Percentiles rank a stretch among this genome's conserved stretches.
Conservation (phyloP, 2,888 invertebrate species). For the Tetragonula carbonaria region DNA sequence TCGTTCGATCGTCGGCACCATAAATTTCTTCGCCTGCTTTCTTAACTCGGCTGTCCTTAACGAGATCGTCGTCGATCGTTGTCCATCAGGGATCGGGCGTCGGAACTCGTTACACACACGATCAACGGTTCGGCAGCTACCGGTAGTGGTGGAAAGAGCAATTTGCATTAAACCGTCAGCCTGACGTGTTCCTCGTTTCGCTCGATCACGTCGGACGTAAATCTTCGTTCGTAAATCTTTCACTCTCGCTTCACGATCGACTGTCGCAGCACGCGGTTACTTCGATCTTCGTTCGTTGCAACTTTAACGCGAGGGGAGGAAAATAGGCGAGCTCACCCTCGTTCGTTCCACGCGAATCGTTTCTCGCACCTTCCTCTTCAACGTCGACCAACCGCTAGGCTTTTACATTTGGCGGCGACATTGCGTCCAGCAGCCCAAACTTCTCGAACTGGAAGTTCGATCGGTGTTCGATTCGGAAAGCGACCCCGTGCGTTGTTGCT, state of each 20-base stretch:
- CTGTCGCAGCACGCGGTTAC: background rate
- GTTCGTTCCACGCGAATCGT: background rate
- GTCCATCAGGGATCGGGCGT: slow-evolving; percentile 5
- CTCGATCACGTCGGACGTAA: slow-evolving; percentile 15
- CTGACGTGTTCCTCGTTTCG: background rate
- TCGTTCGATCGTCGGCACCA: slow-evolving; percentile 26
- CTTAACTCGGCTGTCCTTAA: slow-evolving; percentile 14
- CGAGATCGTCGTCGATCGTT: slow-evolving; percentile 29
- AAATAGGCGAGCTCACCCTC: background rate
- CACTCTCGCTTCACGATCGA: slow-evolving; percentile 1
- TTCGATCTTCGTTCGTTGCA: slow-evolving; percentile 24
- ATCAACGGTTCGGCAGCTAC: background rate
- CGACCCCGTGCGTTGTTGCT: background rate
- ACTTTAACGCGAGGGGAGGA: background rate
- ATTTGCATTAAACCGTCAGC: background rate
- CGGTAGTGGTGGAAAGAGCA: background rate
- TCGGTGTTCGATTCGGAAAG: background rate
- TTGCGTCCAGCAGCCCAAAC: slow-evolving; percentile 17
- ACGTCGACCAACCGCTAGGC: slow-evolving; percentile 24
- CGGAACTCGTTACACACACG: background rate
- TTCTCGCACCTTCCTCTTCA: slow-evolving; percentile 15
- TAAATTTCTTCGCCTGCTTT: slow-evolving; percentile 26
- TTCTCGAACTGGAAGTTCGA: slow-evolving; percentile 32
- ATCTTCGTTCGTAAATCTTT: slow-evolving; percentile 21
- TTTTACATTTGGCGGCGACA: slow-evolving; percentile 40